These are phyloP conservation scores for Drosophila carrolli DNA, from an alignment of 1,140 invertebrate genomes.

Conservation along the genomic window DNA sequence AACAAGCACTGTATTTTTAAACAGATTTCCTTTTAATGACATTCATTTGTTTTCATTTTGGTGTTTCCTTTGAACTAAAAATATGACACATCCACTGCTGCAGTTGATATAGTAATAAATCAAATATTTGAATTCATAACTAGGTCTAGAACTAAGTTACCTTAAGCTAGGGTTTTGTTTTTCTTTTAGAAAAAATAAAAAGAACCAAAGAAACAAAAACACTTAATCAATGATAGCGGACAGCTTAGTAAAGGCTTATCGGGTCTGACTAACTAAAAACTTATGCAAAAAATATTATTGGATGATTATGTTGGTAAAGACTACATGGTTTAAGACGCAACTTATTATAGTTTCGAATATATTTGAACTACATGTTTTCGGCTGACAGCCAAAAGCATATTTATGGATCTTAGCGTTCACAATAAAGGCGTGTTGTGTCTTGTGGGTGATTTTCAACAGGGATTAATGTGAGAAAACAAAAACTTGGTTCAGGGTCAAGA, in stretches of 20 bases:
- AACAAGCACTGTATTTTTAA: slow-evolving; percentile 13
- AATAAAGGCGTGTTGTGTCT: slow-evolving; percentile 22
- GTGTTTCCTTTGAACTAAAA: slow-evolving; percentile 53
- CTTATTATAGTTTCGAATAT: slow-evolving; percentile 26
- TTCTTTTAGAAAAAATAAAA: slow-evolving; percentile 65
- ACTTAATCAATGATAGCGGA: slow-evolving; percentile 23
- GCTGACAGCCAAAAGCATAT: slow-evolving; percentile 6
- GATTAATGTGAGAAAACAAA: slow-evolving; percentile 2
- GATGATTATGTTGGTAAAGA: slow-evolving; percentile 2
- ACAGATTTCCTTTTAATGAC: slow-evolving; percentile 43
- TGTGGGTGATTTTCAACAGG: slow-evolving; percentile 7
- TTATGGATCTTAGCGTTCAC: slow-evolving; percentile 17
- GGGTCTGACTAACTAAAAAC: slow-evolving; percentile 22
- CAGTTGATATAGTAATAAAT: slow-evolving; percentile 25
- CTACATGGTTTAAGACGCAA: slow-evolving; percentile 3
- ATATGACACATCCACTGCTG: slow-evolving; percentile 53
- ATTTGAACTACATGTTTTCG: slow-evolving; percentile 25
- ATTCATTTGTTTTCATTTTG: slow-evolving; percentile 45
- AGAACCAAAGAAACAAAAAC: slow-evolving; percentile 36
- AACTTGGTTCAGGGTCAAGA: background rate
- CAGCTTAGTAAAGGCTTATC: slow-evolving; percentile 6
- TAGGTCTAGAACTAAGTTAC: slow-evolving; percentile 21
- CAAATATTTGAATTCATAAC: slow-evolving; percentile 20
- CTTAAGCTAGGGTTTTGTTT: slow-evolving; percentile 46
- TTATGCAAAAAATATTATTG: slow-evolving; percentile 17